These are phyloP conservation scores for Ifrita kowaldi DNA, from an alignment of 2,113 vertebrate genomes.

Conservation along the genomic window DNA sequence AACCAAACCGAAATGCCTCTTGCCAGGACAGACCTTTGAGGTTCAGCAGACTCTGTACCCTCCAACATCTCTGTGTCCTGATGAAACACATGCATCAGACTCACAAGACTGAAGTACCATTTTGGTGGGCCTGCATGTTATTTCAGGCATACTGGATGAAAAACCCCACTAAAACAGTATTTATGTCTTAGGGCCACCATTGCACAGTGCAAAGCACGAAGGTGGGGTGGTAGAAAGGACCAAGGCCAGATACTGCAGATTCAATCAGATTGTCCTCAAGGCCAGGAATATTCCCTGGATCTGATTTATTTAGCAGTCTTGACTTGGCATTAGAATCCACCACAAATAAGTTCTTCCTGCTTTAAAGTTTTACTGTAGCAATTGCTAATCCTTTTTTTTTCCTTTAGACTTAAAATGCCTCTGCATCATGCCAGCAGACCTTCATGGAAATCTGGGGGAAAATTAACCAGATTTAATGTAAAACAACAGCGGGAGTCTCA, in stretches of 20 bases:
- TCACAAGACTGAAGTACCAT: neutral
- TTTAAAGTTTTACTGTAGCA: neutral
- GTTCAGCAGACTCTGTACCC: neutral
- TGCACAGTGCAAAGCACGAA: neutral
- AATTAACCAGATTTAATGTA: neutral
- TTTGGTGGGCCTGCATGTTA: rapidly evolving
- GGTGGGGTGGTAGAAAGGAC: neutral
- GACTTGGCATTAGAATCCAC: neutral
- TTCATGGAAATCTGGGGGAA: neutral
- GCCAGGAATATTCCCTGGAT: neutral
- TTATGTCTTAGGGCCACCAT: neutral
- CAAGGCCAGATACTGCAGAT: neutral
- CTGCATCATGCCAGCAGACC: neutral
- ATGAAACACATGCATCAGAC: neutral
- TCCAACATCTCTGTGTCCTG: neutral
- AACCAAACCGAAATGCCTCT: neutral
- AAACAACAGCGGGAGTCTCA: neutral
- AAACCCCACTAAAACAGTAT: neutral
- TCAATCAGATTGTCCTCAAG: neutral
- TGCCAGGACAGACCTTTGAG: neutral
- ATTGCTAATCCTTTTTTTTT: neutral
- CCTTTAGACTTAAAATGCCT: neutral
- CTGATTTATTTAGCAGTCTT: neutral
- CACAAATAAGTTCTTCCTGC: neutral
- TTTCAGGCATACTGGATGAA: neutral